These are phyloP conservation scores for Tubiluchus corallicola DNA, from an alignment of 2,888 invertebrate species.

Conservation along the genomic window DNA sequence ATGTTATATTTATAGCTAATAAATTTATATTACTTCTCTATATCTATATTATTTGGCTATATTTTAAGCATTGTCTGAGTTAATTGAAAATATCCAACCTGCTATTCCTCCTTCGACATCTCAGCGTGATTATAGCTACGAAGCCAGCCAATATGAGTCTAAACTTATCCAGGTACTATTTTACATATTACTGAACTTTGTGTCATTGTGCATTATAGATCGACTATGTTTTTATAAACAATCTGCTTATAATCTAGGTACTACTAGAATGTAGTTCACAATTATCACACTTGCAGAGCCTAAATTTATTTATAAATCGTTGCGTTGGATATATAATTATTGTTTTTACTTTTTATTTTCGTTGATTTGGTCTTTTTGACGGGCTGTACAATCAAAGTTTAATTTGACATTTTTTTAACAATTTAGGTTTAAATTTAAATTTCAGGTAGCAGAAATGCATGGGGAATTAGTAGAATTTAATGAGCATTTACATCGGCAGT, in stretches of 20 bases:
- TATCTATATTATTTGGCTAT: too few relatives aligned
- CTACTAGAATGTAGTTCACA: too few relatives aligned
- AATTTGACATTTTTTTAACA: slow-evolving; percentile 6
- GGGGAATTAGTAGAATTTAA: slow-evolving; percentile 84
- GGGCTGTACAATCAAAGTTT: not conserved
- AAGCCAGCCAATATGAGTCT: slow-evolving; percentile 58
- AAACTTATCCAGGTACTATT: slow-evolving; percentile 57
- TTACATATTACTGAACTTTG: too few relatives aligned
- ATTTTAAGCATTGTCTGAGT: not conserved
- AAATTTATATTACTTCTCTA: too few relatives aligned
- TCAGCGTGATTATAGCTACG: slow-evolving; percentile 35
- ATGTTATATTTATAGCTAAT: too few relatives aligned
- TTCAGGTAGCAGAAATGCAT: slow-evolving; percentile 76
- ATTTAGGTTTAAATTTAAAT: slow-evolving; percentile 9
- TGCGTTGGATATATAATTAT: too few relatives aligned
- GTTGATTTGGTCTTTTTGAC: not conserved
- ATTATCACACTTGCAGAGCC: too few relatives aligned
- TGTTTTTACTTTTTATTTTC: not conserved
- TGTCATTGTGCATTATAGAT: too few relatives aligned
- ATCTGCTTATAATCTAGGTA: too few relatives aligned
- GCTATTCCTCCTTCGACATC: slow-evolving; percentile 21
- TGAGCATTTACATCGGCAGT: slow-evolving; percentile 50
- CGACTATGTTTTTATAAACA: too few relatives aligned
- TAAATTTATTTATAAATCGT: too few relatives aligned
- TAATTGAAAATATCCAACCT: slow-evolving; percentile 10